Conservation (phyloP, 2,888 invertebrate species). For the Eupeodes luniger region DNA sequence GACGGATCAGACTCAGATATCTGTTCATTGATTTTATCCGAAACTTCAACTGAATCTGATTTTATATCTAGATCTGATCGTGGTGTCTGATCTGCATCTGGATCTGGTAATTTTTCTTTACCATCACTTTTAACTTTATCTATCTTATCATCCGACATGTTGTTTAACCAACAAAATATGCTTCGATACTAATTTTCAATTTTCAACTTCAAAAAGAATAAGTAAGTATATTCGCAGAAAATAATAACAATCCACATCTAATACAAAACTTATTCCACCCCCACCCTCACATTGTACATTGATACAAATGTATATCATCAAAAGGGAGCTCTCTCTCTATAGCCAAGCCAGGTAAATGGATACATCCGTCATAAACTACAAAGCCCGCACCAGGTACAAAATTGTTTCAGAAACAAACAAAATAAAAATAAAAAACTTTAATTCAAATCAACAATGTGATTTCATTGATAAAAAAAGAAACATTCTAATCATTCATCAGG, state of each 20-base stretch:
- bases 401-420: background rate
- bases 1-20: background rate
- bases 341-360: slow-evolving; percentile 1
- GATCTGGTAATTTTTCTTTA: background rate
- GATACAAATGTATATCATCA: background rate
- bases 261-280: background rate
- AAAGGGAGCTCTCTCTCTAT: background rate
- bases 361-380: slow-evolving; percentile 41
- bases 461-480: slow-evolving; percentile 34
- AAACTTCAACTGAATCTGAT: background rate
- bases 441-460: slow-evolving; percentile 27
- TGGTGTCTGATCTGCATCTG: background rate
- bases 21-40: background rate
- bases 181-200: slow-evolving; percentile 41
- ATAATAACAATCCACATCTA: slow-evolving; percentile 6
- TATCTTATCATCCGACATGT: slow-evolving; percentile 37
- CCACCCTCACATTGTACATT: background rate
- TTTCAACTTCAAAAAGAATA: slow-evolving; percentile 22
- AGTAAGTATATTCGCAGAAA: slow-evolving; percentile 4
- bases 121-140: background rate
- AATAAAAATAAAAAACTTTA: background rate
- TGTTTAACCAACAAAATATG: slow-evolving; percentile 39
- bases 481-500: slow-evolving; percentile 35
- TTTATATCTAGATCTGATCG: background rate
- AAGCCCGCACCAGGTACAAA: slow-evolving; percentile 34